Base-by-base conservation (phyloP, 2,888 invertebrate genomes). In the Oligia latruncula region DNA sequence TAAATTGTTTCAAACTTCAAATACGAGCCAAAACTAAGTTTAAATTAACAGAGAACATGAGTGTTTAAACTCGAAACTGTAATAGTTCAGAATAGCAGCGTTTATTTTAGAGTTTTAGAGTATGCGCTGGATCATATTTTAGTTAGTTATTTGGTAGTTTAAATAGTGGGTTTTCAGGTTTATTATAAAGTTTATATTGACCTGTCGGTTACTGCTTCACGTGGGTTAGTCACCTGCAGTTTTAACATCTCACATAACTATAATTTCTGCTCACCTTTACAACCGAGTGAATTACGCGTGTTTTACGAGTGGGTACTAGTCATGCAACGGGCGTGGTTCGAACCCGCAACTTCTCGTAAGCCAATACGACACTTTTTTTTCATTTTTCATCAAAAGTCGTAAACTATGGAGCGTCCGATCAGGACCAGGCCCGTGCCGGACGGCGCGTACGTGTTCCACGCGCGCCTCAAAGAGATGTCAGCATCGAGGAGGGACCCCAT, bases 1-100 rank as follows among this genome's bases (percentile, higher is more conserved):
- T 82, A 90, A 90, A 91, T 91, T 88, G 91, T 90, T 90, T 87
- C 80, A 78, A 84, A 91, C 87, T 87, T 88, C 85, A 87, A 84
- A 88, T 86, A 80, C 82, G 67, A 88, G 86, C 77, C 71, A 73
- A 74, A 80, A 80, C 83, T 29, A 86, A 88, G 78, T 87, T 87
- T 88, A 87, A 87, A 87, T 87, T 87, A 87, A 87, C 87, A 88
- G 58, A 64, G 76, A 86, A 76, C 83, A 79, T 73, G 88, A 79
- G 88, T 88, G 88, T 80, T 84, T 88, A 78, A 80, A 87, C 86
- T 88, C 23, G 67, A 66, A 85, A 83, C 74, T 70, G 86, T 80
- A 76, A 80, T 76, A 80, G 74, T 80, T 83, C 65, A 65, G 77
- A 71, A 85, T 52, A 40, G 43, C 46, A 29, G 35, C n/a, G 82